Percentiles rank a stretch among this genome's conserved stretches.
Conservation (phyloP, 64 coral and sea anemone genomes). For the Actinia tenebrosa region DNA sequence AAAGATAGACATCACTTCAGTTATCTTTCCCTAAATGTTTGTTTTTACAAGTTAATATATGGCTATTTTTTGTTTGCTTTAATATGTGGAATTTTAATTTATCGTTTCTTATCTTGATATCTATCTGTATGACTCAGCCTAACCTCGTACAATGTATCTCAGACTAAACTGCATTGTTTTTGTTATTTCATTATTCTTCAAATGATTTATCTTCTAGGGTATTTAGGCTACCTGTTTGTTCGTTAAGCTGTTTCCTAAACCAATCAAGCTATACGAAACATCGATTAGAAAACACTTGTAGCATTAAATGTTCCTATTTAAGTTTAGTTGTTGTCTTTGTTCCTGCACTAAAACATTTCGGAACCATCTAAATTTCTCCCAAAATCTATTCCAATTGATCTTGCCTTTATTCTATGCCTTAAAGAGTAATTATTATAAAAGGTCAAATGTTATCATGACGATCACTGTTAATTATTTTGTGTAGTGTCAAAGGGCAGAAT, state of each 20-base stretch:
- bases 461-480: not conserved
- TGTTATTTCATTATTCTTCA: not conserved
- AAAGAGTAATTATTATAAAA: not conserved
- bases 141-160: not conserved
- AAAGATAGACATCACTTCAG: too few relatives aligned
- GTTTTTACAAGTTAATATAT: too few relatives aligned
- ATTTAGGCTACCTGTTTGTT: not conserved
- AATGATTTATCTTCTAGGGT: not conserved
- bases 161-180: not conserved
- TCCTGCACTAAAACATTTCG: not conserved
- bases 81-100: not conserved
- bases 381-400: not conserved
- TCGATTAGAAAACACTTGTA: not conserved
- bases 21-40: too few relatives aligned
- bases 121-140: not conserved
- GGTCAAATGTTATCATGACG: not conserved
- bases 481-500: not conserved
- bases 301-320: not conserved
- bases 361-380: not conserved
- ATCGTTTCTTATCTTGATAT: not conserved
- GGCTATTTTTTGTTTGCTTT: not conserved
- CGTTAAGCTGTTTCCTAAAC: not conserved
- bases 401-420: not conserved
- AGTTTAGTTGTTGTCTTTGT: too few relatives aligned
- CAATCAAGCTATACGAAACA: not conserved